Evolutionary conservation across 1,140 invertebrate genomes (phyloP).

Genomic region (Sitodiplosis mosellana): DNA sequence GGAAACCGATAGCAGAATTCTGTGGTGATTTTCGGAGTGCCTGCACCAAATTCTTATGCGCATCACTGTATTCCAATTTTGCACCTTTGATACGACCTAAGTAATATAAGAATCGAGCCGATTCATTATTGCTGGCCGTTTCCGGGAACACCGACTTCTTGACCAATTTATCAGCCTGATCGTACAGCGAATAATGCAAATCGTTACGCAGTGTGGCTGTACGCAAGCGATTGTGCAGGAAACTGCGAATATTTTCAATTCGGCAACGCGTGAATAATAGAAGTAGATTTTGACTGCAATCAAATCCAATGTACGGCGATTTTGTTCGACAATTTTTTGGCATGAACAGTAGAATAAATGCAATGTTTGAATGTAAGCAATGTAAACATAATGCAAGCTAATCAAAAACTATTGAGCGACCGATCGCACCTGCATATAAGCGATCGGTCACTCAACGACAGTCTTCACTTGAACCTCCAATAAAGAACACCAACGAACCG

Average conservation of each 20-base stretch:
- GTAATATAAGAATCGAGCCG: conserved; percentile 94
- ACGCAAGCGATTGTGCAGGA: conserved; percentile 76
- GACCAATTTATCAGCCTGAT: conserved; percentile 89
- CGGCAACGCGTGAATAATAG: conserved; percentile 85
- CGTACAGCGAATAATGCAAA: conserved; percentile 87
- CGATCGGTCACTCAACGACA: too few species aligned
- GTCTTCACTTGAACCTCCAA: too few species aligned
- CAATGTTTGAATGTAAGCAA: too few species aligned
- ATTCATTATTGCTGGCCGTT: conserved; percentile 94
- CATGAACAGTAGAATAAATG: too few species aligned
- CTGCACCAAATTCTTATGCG: conserved; percentile 89
- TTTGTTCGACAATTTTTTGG: conserved; percentile 70
- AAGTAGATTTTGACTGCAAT: conserved; percentile 95
- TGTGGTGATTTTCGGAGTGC: conserved; percentile 92
- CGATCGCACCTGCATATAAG: too few species aligned
- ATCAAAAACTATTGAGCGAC: too few species aligned
- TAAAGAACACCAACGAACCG: too few species aligned
- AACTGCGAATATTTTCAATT: conserved; percentile 74
- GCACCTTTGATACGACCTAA: conserved; percentile 94
- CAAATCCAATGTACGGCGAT: conserved; percentile 81
- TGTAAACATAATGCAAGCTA: too few species aligned
- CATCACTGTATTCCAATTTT: conserved; percentile 89
- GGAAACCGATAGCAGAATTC: conserved; percentile 92
- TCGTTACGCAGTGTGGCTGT: conserved; percentile 91
- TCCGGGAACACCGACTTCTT: conserved; percentile 94